These are phyloP conservation scores for Pogonomyrmex barbatus DNA, from an alignment of 1,140 invertebrate genomes.

Conservation along the genomic window DNA sequence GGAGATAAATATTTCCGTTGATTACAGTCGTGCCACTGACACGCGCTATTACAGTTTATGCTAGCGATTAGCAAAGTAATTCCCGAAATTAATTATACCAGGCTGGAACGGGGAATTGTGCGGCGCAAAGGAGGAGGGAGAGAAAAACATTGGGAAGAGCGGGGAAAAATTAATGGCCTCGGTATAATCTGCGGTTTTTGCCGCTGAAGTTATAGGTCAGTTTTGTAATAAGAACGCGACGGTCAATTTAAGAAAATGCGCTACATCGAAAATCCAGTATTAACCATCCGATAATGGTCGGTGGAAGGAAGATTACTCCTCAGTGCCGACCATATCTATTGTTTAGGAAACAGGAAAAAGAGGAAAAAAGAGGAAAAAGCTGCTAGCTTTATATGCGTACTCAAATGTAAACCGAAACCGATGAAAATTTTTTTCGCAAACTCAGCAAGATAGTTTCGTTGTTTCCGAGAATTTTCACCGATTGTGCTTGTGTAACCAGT, in stretches of 20 bases:
- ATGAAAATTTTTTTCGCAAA: constrained; percentile 51
- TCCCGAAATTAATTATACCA: constrained; percentile 70
- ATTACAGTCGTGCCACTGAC: constrained; percentile 64
- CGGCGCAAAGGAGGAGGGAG: constrained; percentile 1
- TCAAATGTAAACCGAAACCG: constrained; percentile 14
- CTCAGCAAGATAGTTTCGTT: background rate
- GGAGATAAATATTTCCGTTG: constrained; percentile 60
- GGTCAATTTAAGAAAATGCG: constrained; percentile 57
- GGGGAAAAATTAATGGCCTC: constrained; percentile 74
- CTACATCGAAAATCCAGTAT: constrained; percentile 33
- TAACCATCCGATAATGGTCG: constrained; percentile 25
- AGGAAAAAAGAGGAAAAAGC: background rate
- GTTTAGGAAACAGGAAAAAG: background rate
- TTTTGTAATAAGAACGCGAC: constrained; percentile 33
- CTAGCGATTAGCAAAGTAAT: constrained; percentile 67
- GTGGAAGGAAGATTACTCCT: constrained; percentile 12
- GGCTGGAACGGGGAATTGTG: constrained; percentile 42
- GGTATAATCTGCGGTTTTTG: constrained; percentile 69
- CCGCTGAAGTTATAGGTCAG: constrained; percentile 66
- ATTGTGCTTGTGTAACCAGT: constrained; percentile 55
- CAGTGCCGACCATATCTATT: constrained; percentile 2
- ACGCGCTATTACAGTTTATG: constrained; percentile 60
- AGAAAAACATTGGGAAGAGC: constrained; percentile 39
- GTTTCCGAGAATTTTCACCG: constrained; percentile 18
- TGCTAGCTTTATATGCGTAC: constrained; percentile 11